These are phyloP conservation scores for Brachionus rubens DNA, from an alignment of 1,140 invertebrate genomes.

Conservation along the genomic window DNA sequence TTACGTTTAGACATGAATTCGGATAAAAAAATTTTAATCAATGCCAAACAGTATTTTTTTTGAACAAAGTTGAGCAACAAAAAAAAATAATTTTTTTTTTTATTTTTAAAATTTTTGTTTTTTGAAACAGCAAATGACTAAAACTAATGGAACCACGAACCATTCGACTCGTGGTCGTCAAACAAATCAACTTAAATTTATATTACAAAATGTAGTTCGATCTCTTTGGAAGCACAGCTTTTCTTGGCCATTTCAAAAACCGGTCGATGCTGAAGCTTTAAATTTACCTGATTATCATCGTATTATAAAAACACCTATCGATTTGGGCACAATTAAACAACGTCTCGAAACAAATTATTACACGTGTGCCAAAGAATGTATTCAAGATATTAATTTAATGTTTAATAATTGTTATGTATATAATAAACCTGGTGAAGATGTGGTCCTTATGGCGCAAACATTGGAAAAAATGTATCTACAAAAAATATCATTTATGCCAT, in stretches of 20 bases:
- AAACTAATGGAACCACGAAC: too few species aligned
- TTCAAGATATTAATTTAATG: slow-evolving; percentile 88
- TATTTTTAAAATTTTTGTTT: too few species aligned
- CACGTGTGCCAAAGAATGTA: slow-evolving; percentile 83
- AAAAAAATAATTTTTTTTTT: too few species aligned
- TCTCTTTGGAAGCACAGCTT: slow-evolving; percentile 66
- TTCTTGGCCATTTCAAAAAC: slow-evolving; percentile 98
- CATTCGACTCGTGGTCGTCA: slow-evolving; percentile 4
- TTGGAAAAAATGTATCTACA: slow-evolving; percentile 65
- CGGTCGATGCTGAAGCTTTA: slow-evolving; percentile 90
- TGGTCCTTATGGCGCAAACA: slow-evolving; percentile 94
- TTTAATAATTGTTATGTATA: slow-evolving; percentile 99
- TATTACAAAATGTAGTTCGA: slow-evolving; percentile 10
- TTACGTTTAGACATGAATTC: too few species aligned
- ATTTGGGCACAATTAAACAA: slow-evolving; percentile 90
- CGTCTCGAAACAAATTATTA: slow-evolving; percentile 95
- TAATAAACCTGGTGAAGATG: slow-evolving; percentile 93
- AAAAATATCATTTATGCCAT: slow-evolving; percentile 36
- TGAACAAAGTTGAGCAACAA: too few species aligned
- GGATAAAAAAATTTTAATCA: too few species aligned
- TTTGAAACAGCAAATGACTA: too few species aligned
- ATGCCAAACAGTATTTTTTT: too few species aligned
- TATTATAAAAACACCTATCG: slow-evolving; percentile 99
- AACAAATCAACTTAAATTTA: slow-evolving; percentile 45
- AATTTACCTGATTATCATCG: slow-evolving; percentile 96